A percentile compares a stretch with the other conserved stretches of the same genome.
phyloP scores from a whole-genome alignment of 2,113 vertebrate species.

The Coptodon bakossiorum region DNA sequence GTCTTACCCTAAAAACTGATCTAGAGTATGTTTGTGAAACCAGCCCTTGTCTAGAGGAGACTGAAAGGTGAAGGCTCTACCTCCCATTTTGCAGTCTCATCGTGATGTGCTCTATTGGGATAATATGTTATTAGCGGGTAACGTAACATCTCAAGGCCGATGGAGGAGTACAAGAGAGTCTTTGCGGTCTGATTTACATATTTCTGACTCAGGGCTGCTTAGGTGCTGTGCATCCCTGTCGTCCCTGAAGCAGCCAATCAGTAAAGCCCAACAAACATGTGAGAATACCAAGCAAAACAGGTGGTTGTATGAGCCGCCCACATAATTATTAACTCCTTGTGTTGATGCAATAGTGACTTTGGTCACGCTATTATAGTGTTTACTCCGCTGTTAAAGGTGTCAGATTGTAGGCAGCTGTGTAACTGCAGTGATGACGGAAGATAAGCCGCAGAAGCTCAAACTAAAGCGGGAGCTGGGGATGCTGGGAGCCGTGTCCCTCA shows the following conservation, averaged over 20 bases:
- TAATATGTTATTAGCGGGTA: background rate
- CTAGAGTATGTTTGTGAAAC: background rate
- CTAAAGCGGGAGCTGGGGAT: conserved; percentile 69
- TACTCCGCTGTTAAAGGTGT: background rate
- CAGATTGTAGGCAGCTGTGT: background rate
- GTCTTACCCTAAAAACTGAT: background rate
- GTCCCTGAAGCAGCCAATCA: background rate
- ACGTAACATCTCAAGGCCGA: background rate
- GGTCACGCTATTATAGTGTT: background rate
- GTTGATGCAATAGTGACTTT: conserved; percentile 19
- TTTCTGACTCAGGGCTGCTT: background rate
- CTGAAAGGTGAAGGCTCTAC: background rate
- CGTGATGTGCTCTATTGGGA: background rate
- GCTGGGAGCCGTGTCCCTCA: conserved; percentile 76
- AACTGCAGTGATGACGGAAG: conserved; percentile 16
- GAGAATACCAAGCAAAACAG: background rate
- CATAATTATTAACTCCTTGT: conserved; percentile 57
- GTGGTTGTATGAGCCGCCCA: background rate
- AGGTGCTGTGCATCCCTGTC: background rate
- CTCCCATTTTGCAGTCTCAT: background rate
- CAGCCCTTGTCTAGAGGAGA: background rate
- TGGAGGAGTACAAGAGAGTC: background rate
- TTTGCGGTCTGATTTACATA: background rate
- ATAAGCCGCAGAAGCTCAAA: conserved; percentile 21
- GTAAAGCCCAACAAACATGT: background rate